These are phyloP conservation scores for Yponomeuta malinellus DNA, from an alignment of 2,888 invertebrate species.

Conservation along the genomic window DNA sequence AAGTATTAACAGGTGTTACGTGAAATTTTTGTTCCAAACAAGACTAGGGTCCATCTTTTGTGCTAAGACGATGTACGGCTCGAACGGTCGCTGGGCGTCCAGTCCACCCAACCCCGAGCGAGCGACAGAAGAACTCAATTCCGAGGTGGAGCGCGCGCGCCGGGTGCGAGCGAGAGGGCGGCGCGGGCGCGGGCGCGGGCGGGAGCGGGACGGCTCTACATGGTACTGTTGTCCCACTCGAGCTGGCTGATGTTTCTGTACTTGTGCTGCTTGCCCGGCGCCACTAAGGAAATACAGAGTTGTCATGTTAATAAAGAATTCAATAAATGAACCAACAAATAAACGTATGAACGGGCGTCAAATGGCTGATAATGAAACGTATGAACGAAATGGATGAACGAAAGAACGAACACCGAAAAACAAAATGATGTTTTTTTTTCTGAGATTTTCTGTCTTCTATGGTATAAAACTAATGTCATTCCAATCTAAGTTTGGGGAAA, in stretches of 20 bases:
- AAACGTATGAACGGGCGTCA: too few relatives aligned
- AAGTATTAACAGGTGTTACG: too few relatives aligned
- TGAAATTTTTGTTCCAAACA: too few relatives aligned
- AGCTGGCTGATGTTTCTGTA: slow-evolving; percentile 85
- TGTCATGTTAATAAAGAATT: background rate
- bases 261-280: slow-evolving; percentile 73
- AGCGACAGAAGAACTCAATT: slow-evolving; percentile 18
- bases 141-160: slow-evolving; percentile 22
- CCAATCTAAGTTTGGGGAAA: too few relatives aligned
- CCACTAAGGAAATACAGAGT: slow-evolving; percentile 37
- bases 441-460: too few relatives aligned
- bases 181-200: slow-evolving; percentile 26
- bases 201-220: slow-evolving; percentile 67
- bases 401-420: background rate
- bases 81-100: background rate
- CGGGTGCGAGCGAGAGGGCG: slow-evolving; percentile 22
- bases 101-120: background rate
- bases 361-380: too few relatives aligned
- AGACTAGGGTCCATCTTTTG: too few relatives aligned
- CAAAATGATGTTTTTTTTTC: too few relatives aligned
- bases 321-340: too few relatives aligned
- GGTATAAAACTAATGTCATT: too few relatives aligned
- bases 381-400: too few relatives aligned
- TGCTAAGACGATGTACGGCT: too few relatives aligned
- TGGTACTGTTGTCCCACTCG: slow-evolving; percentile 87